A percentile compares a stretch with the other conserved stretches of the same genome.
These are phyloP conservation scores for Papilio gigon DNA, from an alignment of 2,888 invertebrate genomes.

Conservation along the genomic window DNA sequence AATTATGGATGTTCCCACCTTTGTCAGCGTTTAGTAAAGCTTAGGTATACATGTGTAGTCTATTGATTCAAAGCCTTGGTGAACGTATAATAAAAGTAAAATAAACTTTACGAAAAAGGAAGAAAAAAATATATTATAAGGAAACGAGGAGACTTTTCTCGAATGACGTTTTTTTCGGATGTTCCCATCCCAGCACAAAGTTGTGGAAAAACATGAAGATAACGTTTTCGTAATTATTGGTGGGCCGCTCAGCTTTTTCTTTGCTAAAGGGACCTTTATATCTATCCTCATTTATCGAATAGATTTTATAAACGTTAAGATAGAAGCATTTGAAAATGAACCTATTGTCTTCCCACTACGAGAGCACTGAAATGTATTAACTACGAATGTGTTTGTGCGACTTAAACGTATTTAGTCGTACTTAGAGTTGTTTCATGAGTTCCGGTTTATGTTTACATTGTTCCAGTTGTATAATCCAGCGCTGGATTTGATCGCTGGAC, in stretches of 20 bases:
- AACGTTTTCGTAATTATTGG: constrained; percentile 39
- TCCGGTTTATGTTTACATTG: too few species aligned
- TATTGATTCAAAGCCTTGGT: neutral
- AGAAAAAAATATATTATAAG: constrained; percentile 5
- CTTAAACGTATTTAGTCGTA: neutral
- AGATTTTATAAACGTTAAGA: neutral
- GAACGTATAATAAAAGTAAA: neutral
- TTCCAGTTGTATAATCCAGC: too few species aligned
- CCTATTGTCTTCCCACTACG: neutral
- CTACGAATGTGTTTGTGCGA: neutral
- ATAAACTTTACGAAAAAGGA: neutral
- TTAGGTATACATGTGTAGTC: neutral
- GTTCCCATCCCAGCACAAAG: constrained; percentile 25
- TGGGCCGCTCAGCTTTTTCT: constrained; percentile 30
- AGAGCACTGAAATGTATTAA: neutral
- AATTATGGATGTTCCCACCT: too few species aligned
- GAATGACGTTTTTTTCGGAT: constrained; percentile 10
- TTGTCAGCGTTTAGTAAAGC: too few species aligned
- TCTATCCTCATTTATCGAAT: constrained; percentile 7
- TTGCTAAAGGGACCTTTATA: constrained; percentile 13
- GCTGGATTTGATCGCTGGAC: too few species aligned
- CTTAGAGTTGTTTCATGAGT: too few species aligned
- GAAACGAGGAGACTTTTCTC: constrained; percentile 12
- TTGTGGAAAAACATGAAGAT: constrained; percentile 38
- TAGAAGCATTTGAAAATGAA: neutral